These are phyloP conservation scores for Carposina sasakii DNA, from an alignment of 1,140 invertebrate genomes.

Conservation along the genomic window DNA sequence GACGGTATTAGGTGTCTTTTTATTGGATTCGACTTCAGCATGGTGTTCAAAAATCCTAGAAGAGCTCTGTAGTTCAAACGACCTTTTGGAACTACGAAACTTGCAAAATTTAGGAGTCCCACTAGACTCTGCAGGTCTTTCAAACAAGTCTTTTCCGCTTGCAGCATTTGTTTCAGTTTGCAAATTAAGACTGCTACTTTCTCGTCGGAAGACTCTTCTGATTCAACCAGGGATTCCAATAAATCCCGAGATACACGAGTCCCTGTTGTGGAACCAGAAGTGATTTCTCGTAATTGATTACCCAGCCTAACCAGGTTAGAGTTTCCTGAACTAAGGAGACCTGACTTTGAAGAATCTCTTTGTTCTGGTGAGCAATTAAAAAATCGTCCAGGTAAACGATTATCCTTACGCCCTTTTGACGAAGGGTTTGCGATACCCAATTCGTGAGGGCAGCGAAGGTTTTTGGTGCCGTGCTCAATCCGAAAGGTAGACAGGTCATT, in stretches of 20 bases:
- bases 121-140: conserved; percentile 30
- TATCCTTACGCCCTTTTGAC: conserved; percentile 19
- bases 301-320: conserved; percentile 19
- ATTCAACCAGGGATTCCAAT: conserved; percentile 28
- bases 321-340: conserved; percentile 4
- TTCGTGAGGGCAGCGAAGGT: conserved; percentile 28
- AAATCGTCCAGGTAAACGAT: conserved; percentile 31
- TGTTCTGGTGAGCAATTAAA: conserved; percentile 16
- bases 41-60: not conserved
- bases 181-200: conserved; percentile 9
- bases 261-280: conserved; percentile 12
- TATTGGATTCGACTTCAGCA: not conserved
- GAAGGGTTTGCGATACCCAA: conserved; percentile 31
- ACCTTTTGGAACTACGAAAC: conserved; percentile 72
- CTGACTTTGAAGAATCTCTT: not conserved
- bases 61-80: conserved; percentile 20
- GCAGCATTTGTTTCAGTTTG: conserved; percentile 7
- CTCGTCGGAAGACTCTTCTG: conserved; percentile 20
- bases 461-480: conserved; percentile 20
- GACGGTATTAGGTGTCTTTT: not conserved
- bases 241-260: conserved; percentile 26
- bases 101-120: conserved; percentile 55
- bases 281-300: conserved; percentile 19
- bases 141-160: conserved; percentile 11
- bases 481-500: conserved; percentile 32